Evolutionary conservation across 2,888 invertebrate species (phyloP).

Genomic region (Alloplasta piceator): DNA sequence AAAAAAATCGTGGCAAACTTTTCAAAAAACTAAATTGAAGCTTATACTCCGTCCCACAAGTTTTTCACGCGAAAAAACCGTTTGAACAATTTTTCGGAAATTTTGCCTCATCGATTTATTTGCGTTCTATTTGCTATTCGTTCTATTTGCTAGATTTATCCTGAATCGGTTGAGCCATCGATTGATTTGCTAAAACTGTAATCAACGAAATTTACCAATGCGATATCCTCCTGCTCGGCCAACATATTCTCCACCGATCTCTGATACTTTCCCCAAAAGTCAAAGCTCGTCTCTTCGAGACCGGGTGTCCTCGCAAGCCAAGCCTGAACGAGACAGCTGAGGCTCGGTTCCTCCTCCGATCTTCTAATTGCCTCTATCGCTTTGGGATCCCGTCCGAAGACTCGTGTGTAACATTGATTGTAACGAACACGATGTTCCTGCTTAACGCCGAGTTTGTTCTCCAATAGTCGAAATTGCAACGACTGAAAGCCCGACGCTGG

Average conservation of each 20-base stretch:
- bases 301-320: slow-evolving; percentile 99
- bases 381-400: slow-evolving; percentile 91
- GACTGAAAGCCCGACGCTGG: slow-evolving; percentile 99
- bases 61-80: too few species aligned
- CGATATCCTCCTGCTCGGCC: slow-evolving; percentile 87
- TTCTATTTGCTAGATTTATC: too few species aligned
- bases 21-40: too few species aligned
- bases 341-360: slow-evolving; percentile 93
- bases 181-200: too few species aligned
- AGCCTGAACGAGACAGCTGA: slow-evolving; percentile 93
- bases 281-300: slow-evolving; percentile 91
- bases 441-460: slow-evolving; percentile 94
- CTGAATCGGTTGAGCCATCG: too few species aligned
- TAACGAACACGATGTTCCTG: slow-evolving; percentile 96
- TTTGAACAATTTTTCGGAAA: too few species aligned
- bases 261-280: slow-evolving; percentile 97
- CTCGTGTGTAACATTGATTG: slow-evolving; percentile 95
- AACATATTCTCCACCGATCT: slow-evolving; percentile 89
- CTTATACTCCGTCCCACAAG: too few species aligned
- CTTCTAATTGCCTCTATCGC: slow-evolving; percentile 85
- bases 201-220: slow-evolving; percentile 84
- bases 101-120: too few species aligned
- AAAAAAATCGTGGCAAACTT: too few species aligned
- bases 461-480: slow-evolving; percentile 96
- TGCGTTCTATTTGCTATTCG: too few species aligned